Evolutionary conservation across 1,140 invertebrate genomes (phyloP).

Genomic region (Platyura marginata): DNA sequence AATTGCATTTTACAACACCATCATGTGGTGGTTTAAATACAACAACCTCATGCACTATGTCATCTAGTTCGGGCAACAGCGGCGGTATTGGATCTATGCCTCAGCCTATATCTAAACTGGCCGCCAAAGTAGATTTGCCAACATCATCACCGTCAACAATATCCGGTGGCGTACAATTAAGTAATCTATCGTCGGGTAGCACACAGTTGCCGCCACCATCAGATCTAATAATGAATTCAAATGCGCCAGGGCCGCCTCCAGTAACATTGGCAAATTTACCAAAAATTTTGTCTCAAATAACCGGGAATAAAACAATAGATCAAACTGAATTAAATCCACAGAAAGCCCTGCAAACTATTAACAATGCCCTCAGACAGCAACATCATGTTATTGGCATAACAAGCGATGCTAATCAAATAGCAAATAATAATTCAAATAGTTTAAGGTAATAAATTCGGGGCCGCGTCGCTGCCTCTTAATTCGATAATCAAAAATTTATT

Average conservation of each 20-base stretch:
- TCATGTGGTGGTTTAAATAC: neutral
- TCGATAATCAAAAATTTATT: too few species aligned
- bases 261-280: constrained; percentile 30
- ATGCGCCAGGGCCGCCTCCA: constrained; percentile 34
- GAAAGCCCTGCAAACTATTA: constrained; percentile 25
- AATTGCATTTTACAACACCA: constrained; percentile 7
- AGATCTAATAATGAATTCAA: constrained; percentile 25
- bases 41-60: neutral
- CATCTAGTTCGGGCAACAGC: neutral
- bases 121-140: constrained; percentile 1
- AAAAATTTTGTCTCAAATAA: constrained; percentile 29
- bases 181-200: constrained; percentile 12
- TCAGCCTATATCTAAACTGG: constrained; percentile 2
- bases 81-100: neutral
- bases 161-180: neutral
- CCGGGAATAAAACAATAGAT: constrained; percentile 10
- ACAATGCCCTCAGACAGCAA: constrained; percentile 21
- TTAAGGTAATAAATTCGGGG: too few species aligned
- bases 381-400: neutral
- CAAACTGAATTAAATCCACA: constrained; percentile 11
- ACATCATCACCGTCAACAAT: constrained; percentile 21
- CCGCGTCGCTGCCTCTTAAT: too few species aligned
- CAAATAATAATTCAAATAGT: constrained; percentile 3
- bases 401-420: neutral
- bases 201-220: constrained; percentile 14